These are phyloP conservation scores for Ophion costatus DNA, from an alignment of 2,888 invertebrate species.

Conservation along the genomic window DNA sequence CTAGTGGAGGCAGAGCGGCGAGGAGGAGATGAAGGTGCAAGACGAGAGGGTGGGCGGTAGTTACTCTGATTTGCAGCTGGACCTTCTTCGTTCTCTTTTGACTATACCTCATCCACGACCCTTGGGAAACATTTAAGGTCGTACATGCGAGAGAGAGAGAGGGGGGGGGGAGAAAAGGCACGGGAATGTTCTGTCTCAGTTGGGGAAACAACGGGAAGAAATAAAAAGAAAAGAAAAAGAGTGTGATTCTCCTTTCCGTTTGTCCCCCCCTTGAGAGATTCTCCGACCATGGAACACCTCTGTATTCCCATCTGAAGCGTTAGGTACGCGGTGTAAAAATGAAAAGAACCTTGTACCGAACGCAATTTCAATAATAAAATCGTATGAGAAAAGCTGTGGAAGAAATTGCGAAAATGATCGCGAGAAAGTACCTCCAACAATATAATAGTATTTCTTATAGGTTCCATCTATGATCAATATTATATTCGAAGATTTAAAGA, in stretches of 20 bases:
- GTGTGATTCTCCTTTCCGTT: conserved; percentile 23
- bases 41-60: conserved; percentile 67
- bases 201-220: conserved; percentile 31
- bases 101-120: conserved; percentile 79
- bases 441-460: too few species aligned
- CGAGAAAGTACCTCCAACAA: too few species aligned
- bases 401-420: not conserved
- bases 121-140: conserved; percentile 76
- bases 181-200: conserved; percentile 36
- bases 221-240: conserved; percentile 2
- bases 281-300: conserved; percentile 10
- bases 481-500: too few species aligned
- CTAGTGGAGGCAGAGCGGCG: conserved; percentile 8
- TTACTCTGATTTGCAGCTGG: conserved; percentile 80
- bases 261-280: conserved; percentile 20
- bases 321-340: not conserved
- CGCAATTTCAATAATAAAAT: not conserved
- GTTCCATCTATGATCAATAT: too few species aligned
- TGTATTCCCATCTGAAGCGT: conserved; percentile 21
- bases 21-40: conserved; percentile 2
- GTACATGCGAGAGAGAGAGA: conserved; percentile 32
- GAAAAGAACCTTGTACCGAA: not conserved
- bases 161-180: conserved; percentile 22
- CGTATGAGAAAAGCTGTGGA: not conserved
- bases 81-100: conserved; percentile 75